Evolutionary conservation across 2,113 vertebrate species (phyloP).

Genomic region (Anhinga anhinga): DNA sequence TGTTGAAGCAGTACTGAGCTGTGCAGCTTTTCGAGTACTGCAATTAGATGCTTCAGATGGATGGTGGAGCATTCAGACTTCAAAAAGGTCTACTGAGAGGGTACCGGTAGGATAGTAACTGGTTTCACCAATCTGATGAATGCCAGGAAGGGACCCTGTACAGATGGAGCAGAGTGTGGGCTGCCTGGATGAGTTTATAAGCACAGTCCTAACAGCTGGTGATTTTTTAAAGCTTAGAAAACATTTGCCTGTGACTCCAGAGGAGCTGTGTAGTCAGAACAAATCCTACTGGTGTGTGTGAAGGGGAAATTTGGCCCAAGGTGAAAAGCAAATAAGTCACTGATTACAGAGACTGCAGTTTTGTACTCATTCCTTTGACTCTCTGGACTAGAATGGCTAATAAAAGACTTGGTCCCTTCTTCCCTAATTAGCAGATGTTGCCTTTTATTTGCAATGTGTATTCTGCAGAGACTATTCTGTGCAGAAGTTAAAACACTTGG

Average conservation of each 20-base stretch:
- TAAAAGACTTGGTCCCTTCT: not conserved
- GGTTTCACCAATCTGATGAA: not conserved
- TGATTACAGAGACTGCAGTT: not conserved
- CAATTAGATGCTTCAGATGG: accelerated
- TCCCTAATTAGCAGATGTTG: not conserved
- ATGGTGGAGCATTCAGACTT: not conserved
- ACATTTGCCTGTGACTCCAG: not conserved
- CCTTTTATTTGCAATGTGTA: not conserved
- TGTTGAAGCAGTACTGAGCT: not conserved
- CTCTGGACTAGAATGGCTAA: not conserved
- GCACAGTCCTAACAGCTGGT: not conserved
- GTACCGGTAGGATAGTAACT: not conserved
- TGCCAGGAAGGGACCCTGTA: not conserved
- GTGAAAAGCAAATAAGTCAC: not conserved
- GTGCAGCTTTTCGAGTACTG: not conserved
- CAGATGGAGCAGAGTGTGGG: not conserved
- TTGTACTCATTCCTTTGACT: not conserved
- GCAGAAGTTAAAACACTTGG: not conserved
- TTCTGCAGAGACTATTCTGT: not conserved
- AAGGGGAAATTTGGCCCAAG: not conserved
- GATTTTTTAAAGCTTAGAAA: no score
- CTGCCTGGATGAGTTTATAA: not conserved
- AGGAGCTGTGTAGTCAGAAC: accelerated
- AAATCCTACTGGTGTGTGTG: not conserved
- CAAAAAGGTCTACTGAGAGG: no score